Conservation (phyloP, 2,888 invertebrate genomes). For the Alloscopus bannaensis region DNA sequence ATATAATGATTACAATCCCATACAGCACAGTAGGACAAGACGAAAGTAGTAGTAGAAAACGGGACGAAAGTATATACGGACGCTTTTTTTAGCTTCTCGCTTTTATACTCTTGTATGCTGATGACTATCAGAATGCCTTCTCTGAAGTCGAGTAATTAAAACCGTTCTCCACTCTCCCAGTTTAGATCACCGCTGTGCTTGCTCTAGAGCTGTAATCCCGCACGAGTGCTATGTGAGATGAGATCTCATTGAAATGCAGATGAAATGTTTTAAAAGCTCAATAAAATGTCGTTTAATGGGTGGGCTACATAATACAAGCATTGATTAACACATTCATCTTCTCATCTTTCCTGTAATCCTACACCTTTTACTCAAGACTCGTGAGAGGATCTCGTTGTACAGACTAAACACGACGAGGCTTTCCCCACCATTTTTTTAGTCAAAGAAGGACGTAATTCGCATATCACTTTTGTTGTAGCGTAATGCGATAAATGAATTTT, state of each 20-base stretch:
- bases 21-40: too few species aligned
- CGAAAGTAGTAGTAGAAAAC: too few species aligned
- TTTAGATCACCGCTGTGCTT: too few species aligned
- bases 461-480: slow-evolving; percentile 18
- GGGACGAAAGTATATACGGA: background rate
- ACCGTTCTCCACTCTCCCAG: too few species aligned
- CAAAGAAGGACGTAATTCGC: background rate
- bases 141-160: slow-evolving; percentile 12
- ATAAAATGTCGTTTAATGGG: slow-evolving; percentile 9
- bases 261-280: slow-evolving; percentile 23
- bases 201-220: background rate
- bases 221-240: too few species aligned
- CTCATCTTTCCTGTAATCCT: background rate
- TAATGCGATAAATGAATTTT: slow-evolving; percentile 44
- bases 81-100: background rate
- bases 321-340: slow-evolving; percentile 21
- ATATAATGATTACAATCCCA: too few species aligned
- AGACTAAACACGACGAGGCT: background rate
- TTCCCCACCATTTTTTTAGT: too few species aligned
- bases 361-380: slow-evolving; percentile 8
- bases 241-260: slow-evolving; percentile 21
- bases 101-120: background rate
- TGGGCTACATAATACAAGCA: background rate
- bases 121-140: too few species aligned
- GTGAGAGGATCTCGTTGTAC: too few species aligned